phyloP scores from a whole-genome alignment of 1,140 invertebrate genomes.

The Thereuonema tuberculata region DNA sequence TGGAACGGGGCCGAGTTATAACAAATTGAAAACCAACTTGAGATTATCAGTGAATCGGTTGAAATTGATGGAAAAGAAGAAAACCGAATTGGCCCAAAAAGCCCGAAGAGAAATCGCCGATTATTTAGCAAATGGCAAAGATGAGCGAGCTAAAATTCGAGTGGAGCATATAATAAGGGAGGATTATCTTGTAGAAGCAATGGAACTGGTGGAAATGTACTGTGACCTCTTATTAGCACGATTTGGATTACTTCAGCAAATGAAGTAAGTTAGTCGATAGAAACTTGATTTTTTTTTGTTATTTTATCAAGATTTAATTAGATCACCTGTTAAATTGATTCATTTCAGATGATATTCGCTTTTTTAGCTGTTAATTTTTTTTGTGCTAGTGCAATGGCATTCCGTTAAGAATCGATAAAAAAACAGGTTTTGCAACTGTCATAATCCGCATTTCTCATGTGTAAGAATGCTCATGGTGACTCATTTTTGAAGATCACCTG shows the following conservation, averaged over 20 bases:
- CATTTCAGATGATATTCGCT: too few relatives aligned
- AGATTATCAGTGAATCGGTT: slow-evolving; percentile 80
- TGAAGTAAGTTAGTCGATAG: slow-evolving; percentile 80
- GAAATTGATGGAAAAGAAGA: slow-evolving; percentile 95
- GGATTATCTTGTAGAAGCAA: slow-evolving; percentile 97
- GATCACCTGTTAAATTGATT: too few relatives aligned
- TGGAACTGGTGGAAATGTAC: slow-evolving; percentile 99
- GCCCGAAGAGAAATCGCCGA: slow-evolving; percentile 95
- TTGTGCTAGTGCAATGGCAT: too few relatives aligned
- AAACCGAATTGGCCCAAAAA: slow-evolving; percentile 90
- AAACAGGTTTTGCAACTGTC: too few relatives aligned
- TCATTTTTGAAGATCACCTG: too few relatives aligned
- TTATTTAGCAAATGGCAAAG: slow-evolving; percentile 78
- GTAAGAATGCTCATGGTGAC: too few relatives aligned
- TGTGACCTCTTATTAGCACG: slow-evolving; percentile 93
- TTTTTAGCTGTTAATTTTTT: too few relatives aligned
- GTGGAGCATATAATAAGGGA: slow-evolving; percentile 98
- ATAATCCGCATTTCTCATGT: too few relatives aligned
- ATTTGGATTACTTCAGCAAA: slow-evolving; percentile 93
- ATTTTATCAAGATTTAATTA: slow-evolving; percentile 2
- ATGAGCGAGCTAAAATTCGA: slow-evolving; percentile 81
- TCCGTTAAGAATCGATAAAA: too few relatives aligned
- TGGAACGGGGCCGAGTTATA: slow-evolving; percentile 73
- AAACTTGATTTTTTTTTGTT: too few relatives aligned
- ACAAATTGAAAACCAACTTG: slow-evolving; percentile 93